Evolutionary conservation across 2,113 vertebrate species (phyloP), one percentile per base, ranked within the genome.

Genomic region (Eurystomus gularis): DNA sequence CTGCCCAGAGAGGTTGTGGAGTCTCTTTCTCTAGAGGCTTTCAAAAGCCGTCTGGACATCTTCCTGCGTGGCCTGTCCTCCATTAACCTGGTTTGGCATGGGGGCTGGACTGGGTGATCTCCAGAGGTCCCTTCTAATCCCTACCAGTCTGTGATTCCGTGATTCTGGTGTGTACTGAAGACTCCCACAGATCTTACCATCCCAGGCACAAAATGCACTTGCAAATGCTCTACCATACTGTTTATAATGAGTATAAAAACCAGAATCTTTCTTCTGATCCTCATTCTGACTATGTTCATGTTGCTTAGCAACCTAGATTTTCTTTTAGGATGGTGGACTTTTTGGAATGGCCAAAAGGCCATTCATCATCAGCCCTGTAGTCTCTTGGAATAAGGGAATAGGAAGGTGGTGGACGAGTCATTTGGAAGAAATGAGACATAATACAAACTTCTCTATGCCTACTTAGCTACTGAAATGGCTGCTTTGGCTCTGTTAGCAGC

Each of bases 371-470:
- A 78, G 35, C 33, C 49, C 51, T 64, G 31, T 26, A 64, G 55
- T 52, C 31, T 85, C 24, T 86, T 64, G 19, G 23, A 90, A 58
- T 46, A 86, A 90, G 51, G 62, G 46, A 88, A 62, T 26, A 66
- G 17, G 11, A 75, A 91, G 37, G 35, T 70, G 15, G 51, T 81
- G 21, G 46, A 71, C 2, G 2, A 86, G 37, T 66, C n/a, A 73
- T 90, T 92, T 93, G 82, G 60, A 86, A 88, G 51, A 94, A 81
- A 90, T 75, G 24, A 92, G 55, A 75, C 69, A 69, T 78, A 78
- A 86, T 52, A 72, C 73, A 55, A 93, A 82, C 33, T 85, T 76
- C 58, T 82, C 40, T 77, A 61, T 86, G n/a, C 52, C 62, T 86
- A 2, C 46, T 93, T 93, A 84, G 61, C 69, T 84, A 84, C 82